Base-by-base conservation (phyloP, 1,140 invertebrate genomes). In the Piezodorus guildinii region DNA sequence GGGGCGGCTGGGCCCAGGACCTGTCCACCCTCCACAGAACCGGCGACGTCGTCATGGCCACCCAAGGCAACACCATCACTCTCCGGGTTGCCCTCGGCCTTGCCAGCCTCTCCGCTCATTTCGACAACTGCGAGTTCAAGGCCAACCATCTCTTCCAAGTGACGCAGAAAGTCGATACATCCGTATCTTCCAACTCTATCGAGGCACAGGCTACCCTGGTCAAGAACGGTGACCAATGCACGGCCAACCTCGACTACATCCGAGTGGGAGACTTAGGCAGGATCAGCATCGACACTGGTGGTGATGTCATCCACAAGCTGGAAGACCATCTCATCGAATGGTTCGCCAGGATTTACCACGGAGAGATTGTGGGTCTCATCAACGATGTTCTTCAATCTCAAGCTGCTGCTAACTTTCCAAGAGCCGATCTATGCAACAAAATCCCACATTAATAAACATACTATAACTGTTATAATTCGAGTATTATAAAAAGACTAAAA, bases 251-350 rank as follows among this genome's bases (percentile, higher is more conserved):
- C 6, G 64, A 65, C 21, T n/a, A 62, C 44, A 30, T 61, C 4
- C 19, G 25, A 3, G 5, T 65, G 17, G 58, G 52, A 15, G 43
- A 56, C 17, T 23, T 65, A 5, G 64, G 64, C 1, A 30, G 23
- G 12, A 62, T 65, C 46, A 60, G 23, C 8, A 19, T 65, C 34
- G 27, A 65, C 39, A 65, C 64, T 4, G 64, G 64, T n/a, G 59
- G 64, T 25, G 44, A 60, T 10, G 19, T 62, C 27, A 21, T 65
- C 21, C 64, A 65, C 64, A 65, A 62, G 23, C 46, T 65, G 19
- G 52, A 59, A 52, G 58, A 65, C 44, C 61, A 60, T 27, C 49
- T 63, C 19, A 21, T 63, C 46, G 43, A 63, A 51, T 34, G 27
- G 27, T 39, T 56, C 34, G 52, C 51, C 17, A 23, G 46, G 2